Base-by-base conservation (phyloP, 2,888 invertebrate species). In the Aphodius granarius region DNA sequence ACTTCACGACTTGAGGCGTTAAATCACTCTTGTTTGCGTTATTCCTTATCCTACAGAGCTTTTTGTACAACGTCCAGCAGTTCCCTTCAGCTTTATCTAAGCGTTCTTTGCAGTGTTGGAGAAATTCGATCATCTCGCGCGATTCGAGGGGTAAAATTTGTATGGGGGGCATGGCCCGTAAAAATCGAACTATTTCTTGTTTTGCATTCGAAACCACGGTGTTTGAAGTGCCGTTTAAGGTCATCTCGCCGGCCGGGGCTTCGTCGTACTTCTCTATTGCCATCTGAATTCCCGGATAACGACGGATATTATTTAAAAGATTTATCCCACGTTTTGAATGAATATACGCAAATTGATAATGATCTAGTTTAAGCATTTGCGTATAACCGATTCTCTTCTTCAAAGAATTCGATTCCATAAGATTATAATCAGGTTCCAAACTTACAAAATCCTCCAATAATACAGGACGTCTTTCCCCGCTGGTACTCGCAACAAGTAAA, bases 31-130 rank as follows among this genome's bases (percentile, higher is more conserved):
- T 17, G 22, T 15, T 66, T 4, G 63, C 62, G 18, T 73, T 18
- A 2, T 20, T 19, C 68, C 72, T 19, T 63, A 74, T 20, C 17
- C 64, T 43, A 17, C 21, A 73, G 5, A 77, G 22, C 5, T 62
- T 66, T 0, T 73, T 68, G 63, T 70, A 73, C 15, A 77, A 17
- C 9, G 68, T 15, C 62, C 72, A 72, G 19, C 74, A 73, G 71
- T 77, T 73, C 18, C 77, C 75, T 23, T 70, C 71, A 9, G 73
- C 73, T 17, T 62, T 73, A 9, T 75, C 73, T 20, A 75, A 63
- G 18, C 64, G 68, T 18, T 71, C 65, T 13, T 74, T 68, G 43
- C 65, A 43, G 16, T 70, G 20, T 22, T 5, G 22, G 5, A 77
- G 64, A 16, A 75, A 70, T 15, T 16, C 63, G 2, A 65, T 65